Percentiles rank a stretch among this genome's conserved stretches.
These are phyloP conservation scores for Scaptodrosophila latifasciaeformis DNA, from an alignment of 2,888 invertebrate species.

Conservation along the genomic window DNA sequence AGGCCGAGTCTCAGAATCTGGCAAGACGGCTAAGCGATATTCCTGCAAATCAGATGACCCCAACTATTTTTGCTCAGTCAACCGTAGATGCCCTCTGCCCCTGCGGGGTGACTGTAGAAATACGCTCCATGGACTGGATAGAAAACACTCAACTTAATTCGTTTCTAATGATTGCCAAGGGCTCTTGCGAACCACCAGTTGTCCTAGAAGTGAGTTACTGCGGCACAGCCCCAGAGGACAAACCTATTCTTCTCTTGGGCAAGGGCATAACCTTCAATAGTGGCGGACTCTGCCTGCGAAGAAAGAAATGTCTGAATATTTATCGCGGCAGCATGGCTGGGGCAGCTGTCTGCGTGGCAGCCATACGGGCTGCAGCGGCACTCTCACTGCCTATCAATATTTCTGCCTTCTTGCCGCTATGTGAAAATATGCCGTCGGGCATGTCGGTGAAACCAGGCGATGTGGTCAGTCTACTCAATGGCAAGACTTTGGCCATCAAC, in stretches of 20 bases:
- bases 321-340: constrained; percentile 80
- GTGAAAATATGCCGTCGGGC: constrained; percentile 78
- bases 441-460: constrained; percentile 77
- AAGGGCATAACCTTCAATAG: constrained; percentile 78
- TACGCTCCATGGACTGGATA: constrained; percentile 78
- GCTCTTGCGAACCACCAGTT: constrained; percentile 77
- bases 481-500: constrained; percentile 75
- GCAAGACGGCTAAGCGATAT: constrained; percentile 82
- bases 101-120: constrained; percentile 76
- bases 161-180: constrained; percentile 74
- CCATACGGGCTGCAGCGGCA: constrained; percentile 77
- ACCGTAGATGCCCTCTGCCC: constrained; percentile 80
- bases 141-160: constrained; percentile 77
- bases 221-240: constrained; percentile 74
- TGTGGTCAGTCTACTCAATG: constrained; percentile 76
- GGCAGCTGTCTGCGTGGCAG: constrained; percentile 78
- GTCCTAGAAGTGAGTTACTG: constrained; percentile 78
- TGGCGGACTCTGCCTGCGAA: constrained; percentile 70
- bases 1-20: constrained; percentile 85
- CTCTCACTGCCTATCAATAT: constrained; percentile 78
- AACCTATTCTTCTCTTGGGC: constrained; percentile 78
- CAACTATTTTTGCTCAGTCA: constrained; percentile 82
- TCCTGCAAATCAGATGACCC: constrained; percentile 86
- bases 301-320: constrained; percentile 54
- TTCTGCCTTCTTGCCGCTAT: constrained; percentile 73